A percentile compares a stretch with the other conserved stretches of the same genome.
Evolutionary conservation across 2,888 invertebrate genomes (phyloP).

Genomic region (Amaurobius ferox): DNA sequence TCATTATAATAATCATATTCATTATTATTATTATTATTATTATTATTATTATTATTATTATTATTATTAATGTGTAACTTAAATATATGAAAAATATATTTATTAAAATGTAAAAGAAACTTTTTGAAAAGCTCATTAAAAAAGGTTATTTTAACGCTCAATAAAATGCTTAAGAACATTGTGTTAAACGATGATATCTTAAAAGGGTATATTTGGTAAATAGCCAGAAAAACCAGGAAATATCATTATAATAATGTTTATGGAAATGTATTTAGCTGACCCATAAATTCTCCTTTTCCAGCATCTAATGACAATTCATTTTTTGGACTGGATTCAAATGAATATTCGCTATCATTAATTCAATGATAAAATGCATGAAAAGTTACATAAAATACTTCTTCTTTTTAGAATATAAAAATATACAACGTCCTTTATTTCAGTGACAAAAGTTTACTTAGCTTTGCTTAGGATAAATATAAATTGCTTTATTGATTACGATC

Average conservation of each 20-base stretch:
- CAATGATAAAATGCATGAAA: background rate
- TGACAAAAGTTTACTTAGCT: background rate
- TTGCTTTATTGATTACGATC: too few relatives aligned
- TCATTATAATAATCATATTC: constrained; percentile 11
- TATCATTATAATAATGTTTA: constrained; percentile 4
- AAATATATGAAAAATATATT: too few relatives aligned
- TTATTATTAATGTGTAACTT: too few relatives aligned
- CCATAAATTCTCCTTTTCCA: constrained; percentile 4
- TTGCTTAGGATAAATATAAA: too few relatives aligned
- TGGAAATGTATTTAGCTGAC: constrained; percentile 9
- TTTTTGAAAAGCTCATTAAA: too few relatives aligned
- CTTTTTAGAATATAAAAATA: background rate
- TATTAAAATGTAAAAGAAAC: too few relatives aligned
- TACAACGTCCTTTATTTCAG: background rate
- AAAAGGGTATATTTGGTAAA: constrained; percentile 2
- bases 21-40: too few relatives aligned
- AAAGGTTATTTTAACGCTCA: too few relatives aligned
- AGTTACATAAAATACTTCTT: background rate
- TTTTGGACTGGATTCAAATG: background rate
- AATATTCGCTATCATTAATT: background rate
- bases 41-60: too few relatives aligned
- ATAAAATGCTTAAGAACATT: background rate
- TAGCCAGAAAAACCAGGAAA: background rate
- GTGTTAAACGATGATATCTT: background rate
- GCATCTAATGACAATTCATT: constrained; percentile 5